Percentiles rank a stretch among this genome's conserved stretches.
Conservation (phyloP, 2,888 invertebrate species). For the Cataglyphis rosenhaueri region DNA sequence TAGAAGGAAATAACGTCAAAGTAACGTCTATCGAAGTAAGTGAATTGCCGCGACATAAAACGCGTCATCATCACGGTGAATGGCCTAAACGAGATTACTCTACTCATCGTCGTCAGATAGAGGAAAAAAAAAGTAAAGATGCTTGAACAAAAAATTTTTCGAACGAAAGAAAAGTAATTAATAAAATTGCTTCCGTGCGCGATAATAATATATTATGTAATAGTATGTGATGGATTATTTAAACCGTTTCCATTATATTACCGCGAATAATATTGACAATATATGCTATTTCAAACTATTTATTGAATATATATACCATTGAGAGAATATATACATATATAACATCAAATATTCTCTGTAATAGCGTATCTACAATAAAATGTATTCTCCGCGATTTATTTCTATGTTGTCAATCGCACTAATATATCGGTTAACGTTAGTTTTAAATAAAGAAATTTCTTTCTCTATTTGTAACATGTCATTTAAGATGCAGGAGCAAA, state of each 20-base stretch:
- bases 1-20: conserved; percentile 62
- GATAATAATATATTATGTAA: background rate
- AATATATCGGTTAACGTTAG: background rate
- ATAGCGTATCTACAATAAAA: conserved; percentile 49
- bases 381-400: conserved; percentile 10
- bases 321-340: conserved; percentile 59
- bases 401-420: background rate
- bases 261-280: background rate
- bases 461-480: background rate
- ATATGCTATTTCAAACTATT: conserved; percentile 37
- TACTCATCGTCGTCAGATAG: conserved; percentile 41
- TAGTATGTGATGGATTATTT: background rate
- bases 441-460: background rate
- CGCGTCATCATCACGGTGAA: conserved; percentile 80
- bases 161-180: background rate
- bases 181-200: background rate
- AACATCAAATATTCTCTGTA: conserved; percentile 61
- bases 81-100: conserved; percentile 69
- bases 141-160: background rate
- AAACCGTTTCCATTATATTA: background rate
- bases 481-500: background rate
- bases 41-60: conserved; percentile 75
- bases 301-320: conserved; percentile 67
- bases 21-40: conserved; percentile 80
- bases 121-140: background rate